Conservation (phyloP, 2,113 vertebrate species). For the Hipposideros armiger region DNA sequence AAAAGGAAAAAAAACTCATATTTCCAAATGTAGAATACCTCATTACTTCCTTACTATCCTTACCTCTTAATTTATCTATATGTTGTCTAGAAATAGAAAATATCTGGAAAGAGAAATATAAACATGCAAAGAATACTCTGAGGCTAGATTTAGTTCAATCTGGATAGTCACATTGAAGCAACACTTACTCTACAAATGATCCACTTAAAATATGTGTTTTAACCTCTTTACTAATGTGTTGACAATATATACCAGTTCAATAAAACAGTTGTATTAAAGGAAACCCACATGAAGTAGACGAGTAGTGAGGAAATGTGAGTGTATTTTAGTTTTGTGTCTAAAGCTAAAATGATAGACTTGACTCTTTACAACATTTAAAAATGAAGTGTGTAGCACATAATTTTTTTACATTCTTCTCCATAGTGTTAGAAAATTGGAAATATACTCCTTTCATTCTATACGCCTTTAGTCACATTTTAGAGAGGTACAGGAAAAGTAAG, state of each 20-base stretch:
- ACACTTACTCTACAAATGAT: not conserved
- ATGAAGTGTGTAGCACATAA: not conserved
- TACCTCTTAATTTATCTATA: not conserved
- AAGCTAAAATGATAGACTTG: constrained; percentile 51
- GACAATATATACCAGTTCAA: not conserved
- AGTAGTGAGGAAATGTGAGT: not conserved
- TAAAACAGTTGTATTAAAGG: constrained; percentile 34
- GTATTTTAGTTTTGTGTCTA: constrained; percentile 28
- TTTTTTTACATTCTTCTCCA: not conserved
- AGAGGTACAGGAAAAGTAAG: not conserved
- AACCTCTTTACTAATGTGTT: not conserved
- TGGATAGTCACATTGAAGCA: not conserved
- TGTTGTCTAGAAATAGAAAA: not conserved
- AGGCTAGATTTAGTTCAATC: not conserved
- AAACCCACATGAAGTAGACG: not conserved
- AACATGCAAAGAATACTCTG: not conserved
- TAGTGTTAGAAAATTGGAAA: not conserved
- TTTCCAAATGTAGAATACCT: not conserved
- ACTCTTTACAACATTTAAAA: not conserved
- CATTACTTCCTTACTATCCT: not conserved
- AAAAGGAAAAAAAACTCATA: constrained; percentile 6
- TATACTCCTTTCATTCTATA: not conserved
- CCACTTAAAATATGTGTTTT: constrained; percentile 8
- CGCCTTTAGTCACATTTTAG: not conserved
- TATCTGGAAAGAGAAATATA: constrained; percentile 8